Conservation (phyloP, 2,797 vertebrate species). For the Helicolenus hilgendorfi region DNA sequence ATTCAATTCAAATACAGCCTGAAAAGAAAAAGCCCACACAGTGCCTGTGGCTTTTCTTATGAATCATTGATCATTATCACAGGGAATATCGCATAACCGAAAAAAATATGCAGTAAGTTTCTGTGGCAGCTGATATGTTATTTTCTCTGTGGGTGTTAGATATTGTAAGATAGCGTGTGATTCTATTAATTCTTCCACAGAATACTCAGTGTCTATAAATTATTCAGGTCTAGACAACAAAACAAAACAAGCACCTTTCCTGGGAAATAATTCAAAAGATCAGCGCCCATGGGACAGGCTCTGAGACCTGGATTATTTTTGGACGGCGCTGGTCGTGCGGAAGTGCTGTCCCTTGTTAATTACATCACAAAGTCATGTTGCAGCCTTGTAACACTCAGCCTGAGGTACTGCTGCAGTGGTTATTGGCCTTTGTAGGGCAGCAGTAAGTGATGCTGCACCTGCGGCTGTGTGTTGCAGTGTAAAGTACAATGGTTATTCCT, state of each 20-base stretch:
- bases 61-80: slow-evolving; percentile 25
- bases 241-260: slow-evolving; percentile 43
- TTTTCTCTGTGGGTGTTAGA: slow-evolving; percentile 38
- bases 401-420: background rate
- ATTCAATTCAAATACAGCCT: background rate
- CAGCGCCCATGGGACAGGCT: background rate
- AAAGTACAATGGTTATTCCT: slow-evolving; percentile 11
- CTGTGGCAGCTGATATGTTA: background rate
- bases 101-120: slow-evolving; percentile 3
- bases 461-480: slow-evolving; percentile 27
- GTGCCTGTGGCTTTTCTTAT: background rate
- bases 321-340: background rate
- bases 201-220: slow-evolving; percentile 29
- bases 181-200: slow-evolving; percentile 18
- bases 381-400: background rate
- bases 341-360: slow-evolving; percentile 11
- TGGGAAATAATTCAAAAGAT: slow-evolving; percentile 39
- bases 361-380: background rate
- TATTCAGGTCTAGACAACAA: slow-evolving; percentile 48
- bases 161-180: slow-evolving; percentile 24
- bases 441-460: slow-evolving; percentile 13
- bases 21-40: background rate
- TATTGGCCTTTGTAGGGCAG: slow-evolving; percentile 16
- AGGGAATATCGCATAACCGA: background rate
- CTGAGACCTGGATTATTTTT: slow-evolving; percentile 7